phyloP scores from a whole-genome alignment of 2,113 vertebrate species.

The Bubo blakistoni region DNA sequence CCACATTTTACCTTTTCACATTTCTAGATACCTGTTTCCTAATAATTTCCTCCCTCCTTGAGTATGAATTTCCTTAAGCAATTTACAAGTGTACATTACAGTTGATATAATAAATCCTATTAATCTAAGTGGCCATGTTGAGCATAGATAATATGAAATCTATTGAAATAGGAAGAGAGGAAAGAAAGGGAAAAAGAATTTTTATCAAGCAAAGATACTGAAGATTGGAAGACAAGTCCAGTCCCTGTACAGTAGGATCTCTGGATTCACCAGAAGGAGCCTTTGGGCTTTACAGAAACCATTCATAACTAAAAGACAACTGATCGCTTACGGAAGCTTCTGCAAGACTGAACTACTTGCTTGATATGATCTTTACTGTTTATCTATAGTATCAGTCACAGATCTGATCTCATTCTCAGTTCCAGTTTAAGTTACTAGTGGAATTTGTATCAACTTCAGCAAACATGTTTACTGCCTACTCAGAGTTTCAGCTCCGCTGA shows the following conservation, averaged over 20 bases:
- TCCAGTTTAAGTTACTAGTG: background rate
- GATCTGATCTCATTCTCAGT: background rate
- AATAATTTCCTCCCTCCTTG: background rate
- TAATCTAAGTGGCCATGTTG: constrained; percentile 13
- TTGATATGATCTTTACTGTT: background rate
- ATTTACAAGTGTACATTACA: background rate
- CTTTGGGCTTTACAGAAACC: background rate
- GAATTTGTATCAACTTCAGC: background rate
- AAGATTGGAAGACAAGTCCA: background rate
- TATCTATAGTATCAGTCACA: background rate
- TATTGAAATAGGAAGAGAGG: constrained; percentile 8
- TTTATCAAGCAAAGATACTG: background rate
- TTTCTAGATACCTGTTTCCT: background rate
- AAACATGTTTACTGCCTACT: rapidly evolving
- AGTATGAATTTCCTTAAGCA: constrained; percentile 42
- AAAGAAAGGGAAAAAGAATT: background rate
- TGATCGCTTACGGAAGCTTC: rapidly evolving
- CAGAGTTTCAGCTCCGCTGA: background rate
- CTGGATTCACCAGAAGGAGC: background rate
- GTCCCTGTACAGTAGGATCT: background rate
- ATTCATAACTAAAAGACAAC: background rate
- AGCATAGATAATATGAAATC: background rate
- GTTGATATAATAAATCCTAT: background rate
- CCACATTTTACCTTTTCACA: background rate
- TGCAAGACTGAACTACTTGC: background rate